Evolutionary conservation across 2,797 vertebrate species (phyloP).

Genomic region (Sarcoramphus papa): DNA sequence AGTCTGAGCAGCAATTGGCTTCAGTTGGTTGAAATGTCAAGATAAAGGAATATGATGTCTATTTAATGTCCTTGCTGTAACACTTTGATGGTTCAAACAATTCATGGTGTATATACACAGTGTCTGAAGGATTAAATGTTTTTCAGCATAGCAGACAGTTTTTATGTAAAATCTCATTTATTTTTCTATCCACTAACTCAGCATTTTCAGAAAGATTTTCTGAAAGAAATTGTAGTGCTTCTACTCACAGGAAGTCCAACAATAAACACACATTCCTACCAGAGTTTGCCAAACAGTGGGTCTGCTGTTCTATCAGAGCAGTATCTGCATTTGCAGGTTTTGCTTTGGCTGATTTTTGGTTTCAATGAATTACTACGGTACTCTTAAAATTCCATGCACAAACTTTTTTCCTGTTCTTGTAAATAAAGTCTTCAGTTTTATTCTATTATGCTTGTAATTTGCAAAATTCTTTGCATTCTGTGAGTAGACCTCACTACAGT

Average conservation of each 20-base stretch:
- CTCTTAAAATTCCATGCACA: background rate
- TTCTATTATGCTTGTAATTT: background rate
- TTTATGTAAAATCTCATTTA: constrained; percentile 16
- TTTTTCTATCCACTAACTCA: background rate
- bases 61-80: constrained; percentile 47
- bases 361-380: background rate
- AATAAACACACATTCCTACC: background rate
- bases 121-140: background rate
- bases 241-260: background rate
- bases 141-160: background rate
- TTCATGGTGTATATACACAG: background rate
- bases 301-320: background rate
- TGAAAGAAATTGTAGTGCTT: background rate
- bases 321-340: background rate
- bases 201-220: background rate
- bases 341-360: background rate
- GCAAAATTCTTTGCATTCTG: background rate
- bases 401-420: background rate
- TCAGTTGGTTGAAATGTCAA: constrained; percentile 47
- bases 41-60: constrained; percentile 46
- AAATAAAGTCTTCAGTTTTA: background rate
- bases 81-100: constrained; percentile 37
- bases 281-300: background rate
- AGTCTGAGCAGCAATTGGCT: background rate
- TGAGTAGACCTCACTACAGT: background rate